Percentiles rank a stretch among this genome's conserved stretches.
Evolutionary conservation across 2,888 invertebrate genomes (phyloP).

Genomic region (Bombyx huttoni): DNA sequence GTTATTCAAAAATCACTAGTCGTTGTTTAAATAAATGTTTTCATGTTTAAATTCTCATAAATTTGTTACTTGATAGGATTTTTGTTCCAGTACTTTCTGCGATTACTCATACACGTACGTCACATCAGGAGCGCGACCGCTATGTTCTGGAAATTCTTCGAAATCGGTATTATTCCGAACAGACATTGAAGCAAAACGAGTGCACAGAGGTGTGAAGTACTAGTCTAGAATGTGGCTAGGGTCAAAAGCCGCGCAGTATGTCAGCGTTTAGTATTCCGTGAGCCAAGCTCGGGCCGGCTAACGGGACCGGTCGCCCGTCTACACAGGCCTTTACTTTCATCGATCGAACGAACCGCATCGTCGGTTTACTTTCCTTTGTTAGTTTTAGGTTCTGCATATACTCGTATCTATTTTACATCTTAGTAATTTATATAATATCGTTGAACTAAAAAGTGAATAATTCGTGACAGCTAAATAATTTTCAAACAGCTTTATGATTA

Average conservation of each 20-base stretch:
- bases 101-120: not conserved
- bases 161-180: slow-evolving; percentile 4
- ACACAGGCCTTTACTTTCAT: slow-evolving; percentile 70
- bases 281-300: slow-evolving; percentile 56
- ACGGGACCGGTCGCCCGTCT: slow-evolving; percentile 59
- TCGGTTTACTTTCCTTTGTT: slow-evolving; percentile 71
- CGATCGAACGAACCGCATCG: slow-evolving; percentile 59
- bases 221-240: slow-evolving; percentile 68
- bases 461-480: not conserved
- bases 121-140: not conserved
- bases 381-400: slow-evolving; percentile 38
- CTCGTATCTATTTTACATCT: slow-evolving; percentile 11
- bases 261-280: slow-evolving; percentile 71
- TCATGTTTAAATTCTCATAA: not conserved
- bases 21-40: no score
- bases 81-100: not conserved
- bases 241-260: slow-evolving; percentile 72
- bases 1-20: not conserved
- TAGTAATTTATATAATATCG: not conserved
- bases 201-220: slow-evolving; percentile 55
- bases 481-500: no score
- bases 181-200: slow-evolving; percentile 27
- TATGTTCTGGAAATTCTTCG: slow-evolving; percentile 1
- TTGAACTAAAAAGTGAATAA: no score
- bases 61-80: not conserved